Evolutionary conservation across 1,140 invertebrate species (phyloP).

Genomic region (Aleiodes sp.): DNA sequence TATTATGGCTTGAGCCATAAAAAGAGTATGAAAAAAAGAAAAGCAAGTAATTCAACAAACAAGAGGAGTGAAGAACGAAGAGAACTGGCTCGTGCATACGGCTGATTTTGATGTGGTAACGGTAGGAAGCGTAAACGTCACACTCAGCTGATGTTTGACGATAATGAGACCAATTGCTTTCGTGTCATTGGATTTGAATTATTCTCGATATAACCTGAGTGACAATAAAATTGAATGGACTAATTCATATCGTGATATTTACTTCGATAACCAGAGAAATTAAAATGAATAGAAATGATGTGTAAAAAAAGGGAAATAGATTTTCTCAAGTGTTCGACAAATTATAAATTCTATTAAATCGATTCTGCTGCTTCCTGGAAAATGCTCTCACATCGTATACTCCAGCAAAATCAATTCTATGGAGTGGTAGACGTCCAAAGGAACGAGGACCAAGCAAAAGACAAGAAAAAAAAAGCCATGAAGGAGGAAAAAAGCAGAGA

Average conservation of each 20-base stretch:
- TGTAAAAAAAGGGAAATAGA: neutral
- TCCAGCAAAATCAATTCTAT: neutral
- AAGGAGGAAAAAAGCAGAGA: neutral
- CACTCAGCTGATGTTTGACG: neutral
- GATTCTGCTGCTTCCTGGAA: constrained; percentile 2
- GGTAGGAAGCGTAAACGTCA: constrained; percentile 3
- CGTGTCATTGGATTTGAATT: neutral
- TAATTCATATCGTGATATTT: constrained; percentile 3
- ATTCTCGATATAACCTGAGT: neutral
- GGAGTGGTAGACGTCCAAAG: neutral
- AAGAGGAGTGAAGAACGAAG: neutral
- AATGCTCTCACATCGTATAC: constrained; percentile 4
- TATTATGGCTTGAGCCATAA: no score
- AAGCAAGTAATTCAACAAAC: no score
- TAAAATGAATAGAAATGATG: neutral
- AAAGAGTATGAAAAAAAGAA: no score
- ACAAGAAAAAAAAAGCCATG: neutral
- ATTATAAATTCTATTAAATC: constrained; percentile 17
- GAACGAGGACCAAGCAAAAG: neutral
- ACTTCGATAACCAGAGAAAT: neutral
- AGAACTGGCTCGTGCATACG: neutral
- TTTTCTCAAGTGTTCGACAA: neutral
- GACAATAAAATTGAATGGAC: neutral
- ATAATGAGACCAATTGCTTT: constrained; percentile 5
- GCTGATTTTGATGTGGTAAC: neutral